Base-by-base conservation (phyloP, 2,797 vertebrate genomes). In the Diceros bicornis region DNA sequence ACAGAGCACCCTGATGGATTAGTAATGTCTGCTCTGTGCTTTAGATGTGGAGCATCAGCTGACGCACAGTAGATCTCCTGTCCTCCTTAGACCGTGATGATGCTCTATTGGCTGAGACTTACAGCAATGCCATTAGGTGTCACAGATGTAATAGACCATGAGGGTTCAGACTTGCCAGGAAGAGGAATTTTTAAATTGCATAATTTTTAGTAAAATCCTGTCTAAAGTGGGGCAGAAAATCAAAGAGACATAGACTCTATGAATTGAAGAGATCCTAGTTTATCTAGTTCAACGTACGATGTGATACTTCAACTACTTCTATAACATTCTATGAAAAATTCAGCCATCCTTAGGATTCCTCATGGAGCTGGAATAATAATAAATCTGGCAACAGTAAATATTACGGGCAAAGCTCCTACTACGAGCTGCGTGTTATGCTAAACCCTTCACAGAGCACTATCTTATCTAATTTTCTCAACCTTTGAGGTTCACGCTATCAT, bases 101-200 rank as follows among this genome's bases (percentile, higher is more conserved):
- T 23, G 23, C 34, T 17, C 62, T 23, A 74, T 71, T 27, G 16
- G 34, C 82, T 57, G 69, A 90, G 86, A 72, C 23, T 41, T 64
- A 89, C 2, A 18, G 27, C 20, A 59, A n/a, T 7, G 32, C n/a
- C 44, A 91, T 61, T 55, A 64, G 52, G 41, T 34, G 0, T 82
- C 18, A 69, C 11, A 61, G 64, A 23, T 41, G 6, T 66, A 50
- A 81, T 8, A 94, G 20, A 32, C 55, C 25, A 66, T 21, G 61
- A 57, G 17, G 91, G n/a, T 82, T 88, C 47, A 88, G 66, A 66
- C 61, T 82, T 81, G 34, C 59, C 86, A 89, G 62, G 27, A 88
- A 96, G 85, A 91, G 21, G 32, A 29, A 84, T 81, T 84, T 85
- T 78, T 55, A 47, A 68, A 69, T 78, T 47, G 32, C 37, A 23